Evolutionary conservation across 2,113 vertebrate genomes (phyloP), one percentile per base, ranked within the genome.

Genomic region (Physeter macrocephalus): DNA sequence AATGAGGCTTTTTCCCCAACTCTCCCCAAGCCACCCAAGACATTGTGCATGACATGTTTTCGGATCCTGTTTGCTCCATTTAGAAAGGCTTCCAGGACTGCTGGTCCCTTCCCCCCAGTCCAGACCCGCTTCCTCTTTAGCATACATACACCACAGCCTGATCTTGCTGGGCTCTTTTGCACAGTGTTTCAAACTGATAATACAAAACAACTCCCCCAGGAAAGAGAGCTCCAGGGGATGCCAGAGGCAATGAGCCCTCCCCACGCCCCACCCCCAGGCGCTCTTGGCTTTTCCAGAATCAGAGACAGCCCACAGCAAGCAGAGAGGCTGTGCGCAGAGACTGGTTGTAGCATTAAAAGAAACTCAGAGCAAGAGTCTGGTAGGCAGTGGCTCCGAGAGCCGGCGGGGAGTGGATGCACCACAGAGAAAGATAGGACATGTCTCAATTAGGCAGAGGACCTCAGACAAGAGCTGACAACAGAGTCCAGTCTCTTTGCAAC

Each of bases 141-240:
- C 80, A 93, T 36, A 87, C 34, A 41, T 27, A 81, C 29, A 59
- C 49, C n/a, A 39, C 62, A 25, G 21, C 23, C 36, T 8, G 64
- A 61, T 92, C 72, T 71, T 78, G 88, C 62, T 57, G 21, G 80
- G 86, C 61, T 97, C 77, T 72, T 82, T 43, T 43, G 54, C 78
- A 54, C 81, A 54, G 34, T 78, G 43, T 94, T 96, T 94, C 52
- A 92, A 93, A 91, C 36, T 20, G 52, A 91, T 72, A 67, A 87
- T 88, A 96, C 71, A 87, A 89, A 97, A 97, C 74, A 12, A 67
- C 78, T 94, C 82, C 88, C 83, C 52, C 52, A 88, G 89, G 91
- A 96, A 93, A 72, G 61, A 74, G 81, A 93, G 69, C 74, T 86
- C 81, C 20, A 87, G 20, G 59, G 74, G 74, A 74, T 77, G 29